Evolutionary conservation across 1,140 invertebrate genomes (phyloP).

Genomic region (Lineus longissimus): DNA sequence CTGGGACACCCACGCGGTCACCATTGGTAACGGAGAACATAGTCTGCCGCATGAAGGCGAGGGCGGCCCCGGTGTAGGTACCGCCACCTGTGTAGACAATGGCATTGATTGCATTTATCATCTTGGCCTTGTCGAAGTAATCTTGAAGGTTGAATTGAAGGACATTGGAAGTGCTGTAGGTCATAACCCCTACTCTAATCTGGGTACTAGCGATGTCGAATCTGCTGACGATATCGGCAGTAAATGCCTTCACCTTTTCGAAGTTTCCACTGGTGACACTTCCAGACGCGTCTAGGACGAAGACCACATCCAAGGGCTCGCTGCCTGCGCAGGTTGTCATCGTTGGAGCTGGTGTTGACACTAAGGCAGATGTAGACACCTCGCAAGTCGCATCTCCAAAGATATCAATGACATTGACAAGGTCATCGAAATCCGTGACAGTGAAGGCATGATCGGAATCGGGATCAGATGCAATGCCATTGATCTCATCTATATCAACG

Average conservation of each 20-base stretch:
- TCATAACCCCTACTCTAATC: slow-evolving; percentile 35
- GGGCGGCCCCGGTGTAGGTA: slow-evolving; percentile 41
- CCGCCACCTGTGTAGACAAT: slow-evolving; percentile 36
- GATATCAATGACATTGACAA: too few relatives aligned
- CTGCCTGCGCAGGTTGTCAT: too few relatives aligned
- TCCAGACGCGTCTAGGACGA: slow-evolving; percentile 36
- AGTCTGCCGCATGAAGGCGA: slow-evolving; percentile 31
- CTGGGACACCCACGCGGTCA: slow-evolving; percentile 32
- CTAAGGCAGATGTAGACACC: too few relatives aligned
- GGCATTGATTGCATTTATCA: slow-evolving; percentile 30
- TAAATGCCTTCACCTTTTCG: slow-evolving; percentile 32
- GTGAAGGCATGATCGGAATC: slow-evolving; percentile 34
- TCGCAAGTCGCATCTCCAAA: too few relatives aligned
- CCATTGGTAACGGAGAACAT: slow-evolving; percentile 37
- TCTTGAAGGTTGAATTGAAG: slow-evolving; percentile 43
- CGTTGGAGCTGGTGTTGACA: too few relatives aligned
- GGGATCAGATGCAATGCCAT: slow-evolving; percentile 38
- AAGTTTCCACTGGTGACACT: slow-evolving; percentile 33
- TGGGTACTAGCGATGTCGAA: slow-evolving; percentile 33
- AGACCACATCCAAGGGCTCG: slow-evolving; percentile 26
- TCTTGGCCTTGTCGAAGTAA: slow-evolving; percentile 25
- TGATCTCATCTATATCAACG: slow-evolving; percentile 33
- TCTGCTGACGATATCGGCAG: slow-evolving; percentile 25
- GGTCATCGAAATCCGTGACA: too few relatives aligned
- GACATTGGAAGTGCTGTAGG: slow-evolving; percentile 31